Evolutionary conservation across 1,140 invertebrate genomes (phyloP).

Genomic region (Mylabris phalerata): DNA sequence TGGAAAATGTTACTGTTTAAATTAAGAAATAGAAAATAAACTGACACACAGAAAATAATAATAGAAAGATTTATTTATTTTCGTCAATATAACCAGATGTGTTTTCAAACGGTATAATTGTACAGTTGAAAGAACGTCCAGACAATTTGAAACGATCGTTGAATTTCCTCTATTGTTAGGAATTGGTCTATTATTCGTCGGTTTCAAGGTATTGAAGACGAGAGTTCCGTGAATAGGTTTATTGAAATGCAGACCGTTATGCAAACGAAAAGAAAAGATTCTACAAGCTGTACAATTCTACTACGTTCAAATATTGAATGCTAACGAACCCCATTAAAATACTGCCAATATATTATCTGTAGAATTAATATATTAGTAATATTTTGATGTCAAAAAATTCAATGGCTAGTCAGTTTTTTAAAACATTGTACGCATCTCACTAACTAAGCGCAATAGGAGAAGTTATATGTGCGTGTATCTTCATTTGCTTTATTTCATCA

Average conservation of each 20-base stretch:
- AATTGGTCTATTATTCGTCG: constrained; percentile 14
- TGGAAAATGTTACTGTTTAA: too few species aligned
- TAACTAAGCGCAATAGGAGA: neutral
- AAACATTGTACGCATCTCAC: constrained; percentile 2
- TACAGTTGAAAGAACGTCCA: neutral
- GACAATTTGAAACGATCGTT: constrained; percentile 4
- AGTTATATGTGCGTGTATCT: constrained; percentile 3
- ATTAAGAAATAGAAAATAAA: too few species aligned
- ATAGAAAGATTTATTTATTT: too few species aligned
- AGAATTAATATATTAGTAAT: too few species aligned
- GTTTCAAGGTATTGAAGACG: constrained; percentile 11
- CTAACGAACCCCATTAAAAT: neutral
- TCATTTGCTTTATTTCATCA: constrained; percentile 9
- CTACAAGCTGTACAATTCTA: constrained; percentile 4
- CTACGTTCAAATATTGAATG: constrained; percentile 1
- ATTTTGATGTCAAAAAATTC: neutral
- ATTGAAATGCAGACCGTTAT: constrained; percentile 10
- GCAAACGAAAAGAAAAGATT: constrained; percentile 4
- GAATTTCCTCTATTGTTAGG: constrained; percentile 8
- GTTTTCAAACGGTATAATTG: too few species aligned
- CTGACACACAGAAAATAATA: too few species aligned
- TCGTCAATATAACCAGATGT: too few species aligned
- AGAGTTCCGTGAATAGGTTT: constrained; percentile 8
- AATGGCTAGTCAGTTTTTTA: neutral
- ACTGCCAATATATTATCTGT: too few species aligned